Evolutionary conservation across 37 sponge, comb jelly and placozoan genomes (phyloP), one percentile per base, ranked within the genome.

Genomic region (Hexactinellida sp.): DNA sequence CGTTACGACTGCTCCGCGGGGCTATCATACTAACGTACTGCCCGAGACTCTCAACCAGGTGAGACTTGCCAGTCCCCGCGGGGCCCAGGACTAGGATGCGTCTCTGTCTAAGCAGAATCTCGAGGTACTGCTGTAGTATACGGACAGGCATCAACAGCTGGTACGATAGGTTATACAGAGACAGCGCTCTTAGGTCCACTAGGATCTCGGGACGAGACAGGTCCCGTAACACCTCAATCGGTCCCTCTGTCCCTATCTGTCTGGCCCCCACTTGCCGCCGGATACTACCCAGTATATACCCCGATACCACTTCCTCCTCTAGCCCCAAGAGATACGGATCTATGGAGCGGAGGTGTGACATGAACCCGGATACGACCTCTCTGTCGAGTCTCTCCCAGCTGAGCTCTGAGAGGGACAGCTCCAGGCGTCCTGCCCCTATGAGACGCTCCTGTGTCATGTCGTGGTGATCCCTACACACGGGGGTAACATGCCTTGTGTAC

Each of bases 381-480:
- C 76, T 63, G 76, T 63, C 76, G 3, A 63, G 30, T 1, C 76
- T 63, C 34, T 63, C 76, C 76, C 76, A 63, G 34, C 32, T 63
- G 32, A 63, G 28, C 30, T 63, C 32, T 21, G 3, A 21, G 34
- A 1, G 28, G 25, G 76, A 32, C 5, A 63, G 76, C 34, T 63
- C 76, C 25, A 63, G 28, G 3, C 34, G 25, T 3, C 76, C 76
- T 7, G 30, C 76, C 34, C 76, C 76, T 25, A 63, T 63, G 19
- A 63, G 76, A 3, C 76, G 25, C 76, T 63, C 76, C 76, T 63
- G 76, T 7, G 28, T 63, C 76, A 63, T 63, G 34, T 63, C 76
- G 76, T 63, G 76, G 34, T 63, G 76, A n/a, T 63, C 76, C 76
- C 76, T 63, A 47, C 9, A 9, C n/a, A n/a, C n/a, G n/a, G n/a